Base-by-base conservation (phyloP, 2,888 invertebrate genomes). In the Nomada goodeniana region DNA sequence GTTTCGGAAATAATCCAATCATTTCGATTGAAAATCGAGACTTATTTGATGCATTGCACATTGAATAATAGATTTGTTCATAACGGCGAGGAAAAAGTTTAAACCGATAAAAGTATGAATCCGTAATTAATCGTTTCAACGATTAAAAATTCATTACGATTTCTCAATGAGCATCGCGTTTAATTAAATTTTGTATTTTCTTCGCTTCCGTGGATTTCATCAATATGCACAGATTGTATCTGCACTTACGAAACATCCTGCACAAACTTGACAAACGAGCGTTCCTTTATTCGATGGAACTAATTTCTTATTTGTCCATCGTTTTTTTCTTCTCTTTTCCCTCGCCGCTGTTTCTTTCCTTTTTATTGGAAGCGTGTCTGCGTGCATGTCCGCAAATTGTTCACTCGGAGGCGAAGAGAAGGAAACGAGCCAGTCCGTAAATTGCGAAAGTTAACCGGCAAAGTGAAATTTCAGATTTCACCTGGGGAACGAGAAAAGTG, bases 361-460 rank as follows among this genome's bases (percentile, higher is more conserved):
- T 29, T 29, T 75, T 74, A 65, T 74, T 74, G 59, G 75, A 60
- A 59, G 65, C 59, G 59, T 63, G 53, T 44, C 60, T 75, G 55
- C 15, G 42, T n/a, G 50, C 68, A 42, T 36, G n/a, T 23, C 44
- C 26, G 52, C 59, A 60, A 75, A 77, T 75, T 67, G 65, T 29
- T 65, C 60, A 29, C 13, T 11, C 23, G 26, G 26, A 15, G 59
- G 42, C 10, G 36, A 26, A 42, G 18, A 29, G 75, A 75, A 61
- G 53, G 52, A 75, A 53, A 29, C 69, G n/a, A 23, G 60, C 9
- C 29, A 20, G 75, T 52, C 29, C 52, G 50, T 57, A 76, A 78
- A 78, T 78, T 78, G 77, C 67, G 53, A 78, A 78, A 78, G 76
- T 78, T 78, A 76, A 78, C 47, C 65, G 67, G 36, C 47, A 36